Evolutionary conservation across 2,113 vertebrate species (phyloP).

Genomic region (Prunella fulvescens): DNA sequence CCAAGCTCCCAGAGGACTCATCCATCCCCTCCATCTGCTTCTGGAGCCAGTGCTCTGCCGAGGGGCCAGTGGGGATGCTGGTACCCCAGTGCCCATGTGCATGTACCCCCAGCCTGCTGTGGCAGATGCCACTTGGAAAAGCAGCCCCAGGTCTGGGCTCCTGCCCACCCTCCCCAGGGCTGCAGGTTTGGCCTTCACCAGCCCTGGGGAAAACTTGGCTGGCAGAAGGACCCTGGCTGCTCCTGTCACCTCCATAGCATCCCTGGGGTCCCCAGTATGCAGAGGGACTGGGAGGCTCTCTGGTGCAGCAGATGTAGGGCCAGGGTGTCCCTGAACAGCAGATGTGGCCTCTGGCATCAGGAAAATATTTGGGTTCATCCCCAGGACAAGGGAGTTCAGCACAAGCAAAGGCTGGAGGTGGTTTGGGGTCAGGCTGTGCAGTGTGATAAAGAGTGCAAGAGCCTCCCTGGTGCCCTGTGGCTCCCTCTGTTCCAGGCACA

Average conservation of each 20-base stretch:
- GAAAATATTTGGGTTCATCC: background rate
- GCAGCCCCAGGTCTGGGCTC: background rate
- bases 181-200: background rate
- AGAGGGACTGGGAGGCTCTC: background rate
- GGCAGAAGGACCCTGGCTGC: background rate
- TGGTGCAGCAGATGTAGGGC: background rate
- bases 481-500: background rate
- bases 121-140: background rate
- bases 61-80: background rate
- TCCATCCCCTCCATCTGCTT: background rate
- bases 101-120: background rate
- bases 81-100: background rate
- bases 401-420: background rate
- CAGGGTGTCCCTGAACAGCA: background rate
- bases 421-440: background rate
- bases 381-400: fast-evolving
- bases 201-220: background rate
- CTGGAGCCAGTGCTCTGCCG: fast-evolving
- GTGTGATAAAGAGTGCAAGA: background rate
- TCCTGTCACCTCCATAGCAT: background rate
- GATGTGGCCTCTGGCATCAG: background rate
- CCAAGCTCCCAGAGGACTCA: background rate
- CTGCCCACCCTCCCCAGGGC: background rate
- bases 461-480: background rate
- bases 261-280: background rate